Evolutionary conservation across 1,140 invertebrate species (phyloP), one percentile per base, ranked within the genome.

Genomic region (Tyrophagus putrescentiae): DNA sequence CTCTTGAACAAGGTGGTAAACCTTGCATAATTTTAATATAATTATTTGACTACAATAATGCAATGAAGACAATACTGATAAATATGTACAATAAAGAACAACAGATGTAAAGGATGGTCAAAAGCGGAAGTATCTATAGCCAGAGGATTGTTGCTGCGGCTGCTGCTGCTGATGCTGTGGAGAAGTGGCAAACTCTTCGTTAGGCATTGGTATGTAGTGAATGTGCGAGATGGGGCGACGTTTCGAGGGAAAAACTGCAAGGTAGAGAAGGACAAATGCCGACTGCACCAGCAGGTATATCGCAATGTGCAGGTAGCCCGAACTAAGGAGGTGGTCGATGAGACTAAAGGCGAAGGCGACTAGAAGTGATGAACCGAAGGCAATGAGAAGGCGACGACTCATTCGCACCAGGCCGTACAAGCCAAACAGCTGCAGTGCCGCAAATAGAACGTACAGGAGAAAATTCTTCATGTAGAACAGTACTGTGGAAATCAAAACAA

Each of bases 161-260:
- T n/a, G n/a, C n/a, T n/a, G n/a, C n/a, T n/a, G n/a, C n/a, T n/a
- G n/a, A n/a, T n/a, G n/a, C n/a, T 54, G 21, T 36, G 52, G 25
- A 34, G 52, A 32, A 31, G 25, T 31, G 13, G 21, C 11, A 16
- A 18, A 13, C 13, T 54, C 52, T 36, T 54, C 52, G 39, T 31
- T 27, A 18, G 52, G 52, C 52, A 54, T 54, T 31, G 52, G 52
- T 11, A 54, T 54, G 39, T 54, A 54, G 27, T 54, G 52, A 27
- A 54, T 54, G 25, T 54, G n/a, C 1, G 52, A 54, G 3, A 54
- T 54, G 13, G 13, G 52, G 39, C 28, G 52, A 11, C 28, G 13
- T 27, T 27, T 13, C 9, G n/a, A 31, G n/a, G 13, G 52, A 13
- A 27, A 9, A 2, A 54, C 3, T 2, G 3, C 4, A 1, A 54